Base-by-base conservation (phyloP, 2,797 vertebrate species). In the Epinephelus coioides region DNA sequence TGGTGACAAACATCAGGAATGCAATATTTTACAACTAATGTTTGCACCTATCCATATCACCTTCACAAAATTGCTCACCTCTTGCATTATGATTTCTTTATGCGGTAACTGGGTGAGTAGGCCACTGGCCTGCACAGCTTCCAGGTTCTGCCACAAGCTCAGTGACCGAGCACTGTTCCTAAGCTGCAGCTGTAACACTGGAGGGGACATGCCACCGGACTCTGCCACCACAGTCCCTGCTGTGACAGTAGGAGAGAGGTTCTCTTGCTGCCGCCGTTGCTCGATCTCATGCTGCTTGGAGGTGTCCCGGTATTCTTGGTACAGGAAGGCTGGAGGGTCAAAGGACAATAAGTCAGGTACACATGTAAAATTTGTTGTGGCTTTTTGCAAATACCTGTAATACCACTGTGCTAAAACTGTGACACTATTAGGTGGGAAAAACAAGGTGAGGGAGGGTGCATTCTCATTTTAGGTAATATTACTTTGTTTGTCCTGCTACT, bases 301-400 rank as follows among this genome's bases (percentile, higher is more conserved):
- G 44, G 97, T 98, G 84, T 98, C 97, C 50, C 98, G 92, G 83
- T 99, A 99, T 89, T 99, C 98, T 93, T 99, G 98, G 90, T 99
- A 99, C 67, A 99, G 92, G 90, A 98, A 96, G 18, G 93, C 98
- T 99, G 84, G 30, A 88, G 49, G 72, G 27, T 91, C 25, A 84
- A 50, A 91, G 86, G 19, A 59, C 23, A 53, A 34, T 23, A 5
- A 57, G 54, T 46, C 4, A 55, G 17, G 11, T 17, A 14, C 1
- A 30, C 30, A 55, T 6, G 2, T 12, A 21, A 4, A 57, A 25
- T n/a, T 62, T 13, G 0, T 30, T 44, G 14, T 56, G 10, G 27
- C 1, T 3, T 49, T 43, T 54, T 6, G 54, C 18, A 47, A 60
- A 73, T n/a, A 3, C 14, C 14, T 76, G 7, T 18, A 61, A 53